Conservation (phyloP, 2,113 vertebrate species). For the Charina bottae region DNA sequence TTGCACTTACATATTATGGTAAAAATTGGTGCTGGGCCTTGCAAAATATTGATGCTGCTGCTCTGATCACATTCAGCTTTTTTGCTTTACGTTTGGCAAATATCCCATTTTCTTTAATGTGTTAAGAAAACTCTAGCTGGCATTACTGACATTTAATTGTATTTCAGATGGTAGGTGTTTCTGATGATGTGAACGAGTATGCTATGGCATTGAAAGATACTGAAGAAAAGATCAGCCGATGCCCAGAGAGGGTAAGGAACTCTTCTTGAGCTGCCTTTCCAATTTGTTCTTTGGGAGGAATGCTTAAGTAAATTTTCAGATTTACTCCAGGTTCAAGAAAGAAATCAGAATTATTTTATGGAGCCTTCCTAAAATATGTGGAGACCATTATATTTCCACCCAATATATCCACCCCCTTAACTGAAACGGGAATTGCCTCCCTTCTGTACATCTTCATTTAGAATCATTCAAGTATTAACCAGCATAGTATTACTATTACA, state of each 20-base stretch:
- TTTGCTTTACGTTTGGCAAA: background rate
- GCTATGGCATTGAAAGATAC: slow-evolving; percentile 94
- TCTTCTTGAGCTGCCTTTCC: background rate
- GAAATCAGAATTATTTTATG: background rate
- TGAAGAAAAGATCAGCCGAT: slow-evolving; percentile 93
- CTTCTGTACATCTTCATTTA: background rate
- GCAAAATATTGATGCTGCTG: background rate
- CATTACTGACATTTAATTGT: slow-evolving; percentile 34
- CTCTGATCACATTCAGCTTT: background rate
- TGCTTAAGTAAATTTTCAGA: background rate
- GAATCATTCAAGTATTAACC: background rate
- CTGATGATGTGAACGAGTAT: slow-evolving; percentile 95
- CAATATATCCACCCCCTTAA: background rate
- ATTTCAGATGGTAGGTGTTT: slow-evolving; percentile 95
- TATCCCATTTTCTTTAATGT: background rate
- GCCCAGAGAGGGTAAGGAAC: slow-evolving; percentile 83
- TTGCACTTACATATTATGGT: background rate
- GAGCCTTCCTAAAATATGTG: background rate
- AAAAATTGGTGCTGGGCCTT: background rate
- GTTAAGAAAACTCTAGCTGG: background rate
- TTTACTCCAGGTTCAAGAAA: background rate
- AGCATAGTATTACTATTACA: background rate
- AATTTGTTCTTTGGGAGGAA: slow-evolving; percentile 14
- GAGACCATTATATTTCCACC: background rate
- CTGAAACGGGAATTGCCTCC: background rate